These are phyloP conservation scores for Phrynocephalus forsythii DNA, from an alignment of 2,797 vertebrate genomes.

Conservation along the genomic window DNA sequence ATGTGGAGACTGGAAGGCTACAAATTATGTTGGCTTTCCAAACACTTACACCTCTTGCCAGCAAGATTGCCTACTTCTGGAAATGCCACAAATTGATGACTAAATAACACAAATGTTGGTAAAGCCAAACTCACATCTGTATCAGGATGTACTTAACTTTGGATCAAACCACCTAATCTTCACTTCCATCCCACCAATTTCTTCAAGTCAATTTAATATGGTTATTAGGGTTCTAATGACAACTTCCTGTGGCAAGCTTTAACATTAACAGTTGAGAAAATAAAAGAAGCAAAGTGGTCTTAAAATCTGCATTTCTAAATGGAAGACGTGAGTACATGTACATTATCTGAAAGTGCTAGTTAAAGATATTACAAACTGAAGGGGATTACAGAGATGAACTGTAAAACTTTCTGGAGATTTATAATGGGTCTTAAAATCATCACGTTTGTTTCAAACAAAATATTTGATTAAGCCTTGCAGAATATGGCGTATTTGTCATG, in stretches of 20 bases:
- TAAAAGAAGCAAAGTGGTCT: neutral
- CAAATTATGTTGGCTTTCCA: neutral
- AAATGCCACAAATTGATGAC: neutral
- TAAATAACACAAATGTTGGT: neutral
- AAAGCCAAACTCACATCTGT: neutral
- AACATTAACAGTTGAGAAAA: neutral
- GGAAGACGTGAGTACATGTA: neutral
- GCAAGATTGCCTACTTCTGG: neutral
- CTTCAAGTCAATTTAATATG: neutral
- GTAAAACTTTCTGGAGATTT: neutral
- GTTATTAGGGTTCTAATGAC: neutral
- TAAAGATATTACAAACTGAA: conserved; percentile 2
- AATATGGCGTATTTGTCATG: neutral
- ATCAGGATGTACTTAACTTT: neutral
- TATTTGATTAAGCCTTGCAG: conserved; percentile 10
- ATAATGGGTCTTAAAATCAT: neutral
- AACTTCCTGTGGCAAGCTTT: neutral
- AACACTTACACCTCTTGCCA: neutral
- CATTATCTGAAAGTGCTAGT: neutral
- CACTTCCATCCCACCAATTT: neutral
- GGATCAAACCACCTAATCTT: neutral
- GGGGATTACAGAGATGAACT: conserved; percentile 3
- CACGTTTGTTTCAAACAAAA: conserved; percentile 1
- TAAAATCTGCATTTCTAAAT: neutral
- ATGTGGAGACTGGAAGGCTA: neutral